These are phyloP conservation scores for Forbesichthys papilliferus DNA, from an alignment of 2,113 vertebrate species.

Conservation along the genomic window DNA sequence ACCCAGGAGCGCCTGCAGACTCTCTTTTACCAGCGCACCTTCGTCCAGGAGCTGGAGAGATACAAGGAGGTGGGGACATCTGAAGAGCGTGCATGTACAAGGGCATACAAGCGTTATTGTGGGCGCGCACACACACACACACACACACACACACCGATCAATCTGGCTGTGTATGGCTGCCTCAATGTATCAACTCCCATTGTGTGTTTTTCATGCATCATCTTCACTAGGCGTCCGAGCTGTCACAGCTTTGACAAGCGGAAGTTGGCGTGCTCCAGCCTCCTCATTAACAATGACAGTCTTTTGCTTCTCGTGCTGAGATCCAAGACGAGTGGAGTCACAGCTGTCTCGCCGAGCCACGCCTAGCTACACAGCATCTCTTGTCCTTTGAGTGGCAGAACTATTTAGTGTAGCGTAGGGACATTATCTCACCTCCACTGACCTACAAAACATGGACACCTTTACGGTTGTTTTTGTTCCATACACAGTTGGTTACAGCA, in stretches of 20 bases:
- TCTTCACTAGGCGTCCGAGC: conserved; percentile 44
- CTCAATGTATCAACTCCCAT: conserved; percentile 58
- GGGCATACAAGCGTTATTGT: neutral
- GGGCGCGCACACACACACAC: neutral
- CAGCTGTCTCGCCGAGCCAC: conserved; percentile 55
- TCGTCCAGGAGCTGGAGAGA: conserved; percentile 89
- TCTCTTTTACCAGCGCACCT: conserved; percentile 91
- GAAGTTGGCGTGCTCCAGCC: conserved; percentile 49
- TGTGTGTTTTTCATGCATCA: conserved; percentile 32
- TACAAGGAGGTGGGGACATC: conserved; percentile 83
- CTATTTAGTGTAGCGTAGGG: too few relatives aligned
- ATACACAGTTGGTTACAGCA: neutral
- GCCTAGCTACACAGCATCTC: conserved; percentile 39
- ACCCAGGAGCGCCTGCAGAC: conserved; percentile 92
- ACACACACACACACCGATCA: neutral
- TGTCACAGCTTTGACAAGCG: conserved; percentile 63
- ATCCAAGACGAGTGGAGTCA: conserved; percentile 67
- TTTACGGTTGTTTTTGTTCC: neutral
- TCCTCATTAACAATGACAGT: conserved; percentile 68
- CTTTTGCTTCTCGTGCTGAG: conserved; percentile 57
- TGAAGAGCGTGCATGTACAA: conserved; percentile 42
- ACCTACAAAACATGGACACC: neutral
- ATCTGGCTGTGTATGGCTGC: conserved; percentile 37
- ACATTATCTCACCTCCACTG: neutral
- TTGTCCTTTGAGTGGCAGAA: neutral